Percentiles rank a stretch among this genome's conserved stretches.
phyloP scores from a whole-genome alignment of 1,140 invertebrate species.

The Drosophila watanabei region DNA sequence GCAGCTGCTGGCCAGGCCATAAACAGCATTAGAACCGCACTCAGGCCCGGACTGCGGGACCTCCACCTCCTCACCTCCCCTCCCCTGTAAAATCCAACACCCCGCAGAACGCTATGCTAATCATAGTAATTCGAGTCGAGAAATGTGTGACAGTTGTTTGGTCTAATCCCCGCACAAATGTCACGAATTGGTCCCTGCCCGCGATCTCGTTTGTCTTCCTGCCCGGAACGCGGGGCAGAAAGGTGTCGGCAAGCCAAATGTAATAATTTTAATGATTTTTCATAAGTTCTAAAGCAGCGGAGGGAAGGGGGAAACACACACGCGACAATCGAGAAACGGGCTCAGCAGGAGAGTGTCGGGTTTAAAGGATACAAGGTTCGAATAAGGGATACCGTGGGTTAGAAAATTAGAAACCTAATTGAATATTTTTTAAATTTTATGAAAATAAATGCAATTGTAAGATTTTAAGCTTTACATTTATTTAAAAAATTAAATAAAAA shows the following conservation, averaged over 20 bases:
- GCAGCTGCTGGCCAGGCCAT: too few species aligned
- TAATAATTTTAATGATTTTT: constrained; percentile 85
- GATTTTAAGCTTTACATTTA: too few species aligned
- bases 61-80: background rate
- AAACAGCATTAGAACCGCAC: too few species aligned
- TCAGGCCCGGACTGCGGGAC: too few species aligned
- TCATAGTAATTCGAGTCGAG: constrained; percentile 77
- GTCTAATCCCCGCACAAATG: constrained; percentile 81
- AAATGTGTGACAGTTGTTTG: constrained; percentile 81
- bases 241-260: constrained; percentile 82
- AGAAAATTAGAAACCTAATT: background rate
- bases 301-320: constrained; percentile 22
- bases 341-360: background rate
- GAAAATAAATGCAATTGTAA: background rate
- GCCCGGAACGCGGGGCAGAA: constrained; percentile 27
- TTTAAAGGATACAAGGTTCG: background rate
- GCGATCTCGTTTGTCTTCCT: constrained; percentile 44
- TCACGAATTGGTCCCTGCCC: constrained; percentile 63
- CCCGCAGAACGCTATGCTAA: constrained; percentile 58
- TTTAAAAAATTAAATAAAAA: constrained; percentile 47
- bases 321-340: constrained; percentile 19
- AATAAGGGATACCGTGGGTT: constrained; percentile 27
- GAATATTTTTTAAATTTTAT: background rate
- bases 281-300: constrained; percentile 71
- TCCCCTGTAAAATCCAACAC: constrained; percentile 13